These are phyloP conservation scores for Drosophila erecta DNA, from an alignment of 1,140 invertebrate genomes.

Conservation along the genomic window DNA sequence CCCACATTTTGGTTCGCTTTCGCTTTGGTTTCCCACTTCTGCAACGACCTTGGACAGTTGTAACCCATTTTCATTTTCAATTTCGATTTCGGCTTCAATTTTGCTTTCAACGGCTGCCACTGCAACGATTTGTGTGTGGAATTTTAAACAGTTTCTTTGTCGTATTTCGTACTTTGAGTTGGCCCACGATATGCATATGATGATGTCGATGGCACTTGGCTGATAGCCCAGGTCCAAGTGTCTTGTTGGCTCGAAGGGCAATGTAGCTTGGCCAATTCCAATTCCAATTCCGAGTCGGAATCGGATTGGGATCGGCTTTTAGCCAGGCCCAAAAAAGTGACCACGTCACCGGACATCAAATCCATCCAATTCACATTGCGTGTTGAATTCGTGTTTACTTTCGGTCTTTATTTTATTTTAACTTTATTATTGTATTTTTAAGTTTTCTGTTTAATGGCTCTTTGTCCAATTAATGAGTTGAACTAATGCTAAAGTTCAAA, in stretches of 20 bases:
- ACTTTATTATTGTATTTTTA: neutral
- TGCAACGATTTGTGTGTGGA: conserved; percentile 77
- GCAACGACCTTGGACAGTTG: conserved; percentile 67
- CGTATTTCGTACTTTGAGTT: conserved; percentile 11
- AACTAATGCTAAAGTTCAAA: conserved; percentile 64
- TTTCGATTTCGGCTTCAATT: conserved; percentile 44
- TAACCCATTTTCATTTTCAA: conserved; percentile 61
- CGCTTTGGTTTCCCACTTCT: conserved; percentile 22
- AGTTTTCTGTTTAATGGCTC: conserved; percentile 36
- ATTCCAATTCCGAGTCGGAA: too few species aligned
- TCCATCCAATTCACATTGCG: conserved; percentile 4
- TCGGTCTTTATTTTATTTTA: neutral
- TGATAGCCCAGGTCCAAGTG: conserved; percentile 15
- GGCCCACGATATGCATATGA: conserved; percentile 28
- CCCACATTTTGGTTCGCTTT: conserved; percentile 14
- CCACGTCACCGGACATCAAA: conserved; percentile 9
- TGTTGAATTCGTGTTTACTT: conserved; percentile 14
- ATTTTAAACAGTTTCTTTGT: conserved; percentile 69
- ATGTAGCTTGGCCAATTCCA: conserved; percentile 27
- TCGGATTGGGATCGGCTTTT: neutral
- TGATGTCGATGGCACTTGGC: conserved; percentile 23
- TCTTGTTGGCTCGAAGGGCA: conserved; percentile 52
- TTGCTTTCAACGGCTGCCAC: conserved; percentile 34
- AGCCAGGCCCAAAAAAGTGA: conserved; percentile 2
- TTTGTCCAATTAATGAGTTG: conserved; percentile 61